phyloP scores from a whole-genome alignment of 2,797 vertebrate species.

The Allenopithecus nigroviridis region DNA sequence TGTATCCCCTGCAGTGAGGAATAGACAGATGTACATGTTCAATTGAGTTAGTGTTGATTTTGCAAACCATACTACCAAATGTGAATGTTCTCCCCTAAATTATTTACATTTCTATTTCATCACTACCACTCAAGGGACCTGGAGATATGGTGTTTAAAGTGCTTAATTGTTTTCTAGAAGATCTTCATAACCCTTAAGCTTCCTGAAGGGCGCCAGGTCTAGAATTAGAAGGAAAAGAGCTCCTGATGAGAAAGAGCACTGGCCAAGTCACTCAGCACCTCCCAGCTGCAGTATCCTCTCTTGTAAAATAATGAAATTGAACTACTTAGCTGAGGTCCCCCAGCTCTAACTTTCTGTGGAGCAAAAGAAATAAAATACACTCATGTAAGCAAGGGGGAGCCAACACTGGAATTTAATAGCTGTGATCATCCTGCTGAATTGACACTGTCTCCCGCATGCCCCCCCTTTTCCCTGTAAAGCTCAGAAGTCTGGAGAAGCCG shows the following conservation, averaged over 20 bases:
- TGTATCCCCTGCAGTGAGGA: neutral
- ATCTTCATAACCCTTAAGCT: slow-evolving; percentile 27
- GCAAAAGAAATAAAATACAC: slow-evolving; percentile 14
- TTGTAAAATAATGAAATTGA: slow-evolving; percentile 38
- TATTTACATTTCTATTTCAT: slow-evolving; percentile 10
- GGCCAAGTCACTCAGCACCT: neutral
- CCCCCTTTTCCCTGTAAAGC: neutral
- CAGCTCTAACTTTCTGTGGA: neutral
- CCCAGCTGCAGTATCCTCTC: neutral
- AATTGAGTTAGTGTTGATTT: neutral
- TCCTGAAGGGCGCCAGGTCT: neutral
- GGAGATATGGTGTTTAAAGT: neutral
- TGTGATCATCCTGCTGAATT: neutral
- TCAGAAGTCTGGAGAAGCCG: neutral
- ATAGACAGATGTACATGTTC: neutral
- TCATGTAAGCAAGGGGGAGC: neutral
- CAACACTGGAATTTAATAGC: neutral
- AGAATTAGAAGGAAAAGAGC: slow-evolving; percentile 37
- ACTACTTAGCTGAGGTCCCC: neutral
- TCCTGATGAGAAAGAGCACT: neutral
- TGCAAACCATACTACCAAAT: neutral
- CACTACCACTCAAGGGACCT: neutral
- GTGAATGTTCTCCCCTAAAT: neutral
- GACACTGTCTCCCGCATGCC: neutral
- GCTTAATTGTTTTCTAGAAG: neutral